Conservation (phyloP, 1,140 invertebrate genomes). For the Oppia nitens region DNA sequence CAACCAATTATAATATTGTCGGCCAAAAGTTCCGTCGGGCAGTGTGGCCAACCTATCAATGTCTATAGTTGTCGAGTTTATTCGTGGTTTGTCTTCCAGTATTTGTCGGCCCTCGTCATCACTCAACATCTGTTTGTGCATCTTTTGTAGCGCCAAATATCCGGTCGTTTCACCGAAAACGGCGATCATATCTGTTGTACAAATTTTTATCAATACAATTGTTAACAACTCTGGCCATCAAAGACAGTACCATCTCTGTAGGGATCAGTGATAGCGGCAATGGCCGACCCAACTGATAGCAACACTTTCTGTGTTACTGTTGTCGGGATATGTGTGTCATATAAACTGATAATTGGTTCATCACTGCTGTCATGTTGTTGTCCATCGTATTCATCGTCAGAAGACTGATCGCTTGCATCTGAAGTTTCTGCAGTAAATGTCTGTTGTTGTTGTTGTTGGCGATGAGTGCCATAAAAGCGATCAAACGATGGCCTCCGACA, state of each 20-base stretch:
- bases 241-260: conserved; percentile 25
- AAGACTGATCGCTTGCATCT: too few relatives aligned
- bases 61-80: conserved; percentile 66
- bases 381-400: too few relatives aligned
- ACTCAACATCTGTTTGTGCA: conserved; percentile 45
- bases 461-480: too few relatives aligned
- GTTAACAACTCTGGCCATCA: not conserved
- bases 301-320: conserved; percentile 52
- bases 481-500: too few relatives aligned
- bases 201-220: conserved; percentile 13
- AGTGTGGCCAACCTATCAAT: conserved; percentile 47
- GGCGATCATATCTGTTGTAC: conserved; percentile 67
- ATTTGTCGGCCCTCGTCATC: conserved; percentile 51
- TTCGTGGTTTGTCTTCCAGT: conserved; percentile 57
- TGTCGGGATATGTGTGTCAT: conserved; percentile 47
- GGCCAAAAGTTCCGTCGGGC: conserved; percentile 62
- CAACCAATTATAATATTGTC: conserved; percentile 65
- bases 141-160: conserved; percentile 43
- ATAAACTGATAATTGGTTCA: conserved; percentile 18
- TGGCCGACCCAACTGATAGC: conserved; percentile 51
- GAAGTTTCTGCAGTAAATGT: too few relatives aligned
- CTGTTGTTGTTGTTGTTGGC: too few relatives aligned
- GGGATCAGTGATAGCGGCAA: conserved; percentile 24
- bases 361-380: too few relatives aligned
- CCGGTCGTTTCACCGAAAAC: conserved; percentile 80